Conservation (phyloP, 2,888 invertebrate species). For the Nomada flava region DNA sequence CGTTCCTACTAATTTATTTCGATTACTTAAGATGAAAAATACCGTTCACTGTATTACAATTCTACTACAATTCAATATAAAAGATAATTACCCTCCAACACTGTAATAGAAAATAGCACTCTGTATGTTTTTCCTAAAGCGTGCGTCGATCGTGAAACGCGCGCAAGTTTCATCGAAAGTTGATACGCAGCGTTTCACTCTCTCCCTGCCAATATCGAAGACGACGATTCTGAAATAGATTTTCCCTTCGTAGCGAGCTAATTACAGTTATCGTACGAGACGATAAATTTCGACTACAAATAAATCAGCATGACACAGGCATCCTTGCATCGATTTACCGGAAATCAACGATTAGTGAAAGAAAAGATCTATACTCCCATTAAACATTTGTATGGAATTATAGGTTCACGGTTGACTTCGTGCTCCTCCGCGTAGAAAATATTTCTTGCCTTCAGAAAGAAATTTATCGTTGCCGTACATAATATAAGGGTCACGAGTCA, state of each 20-base stretch:
- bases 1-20: too few species aligned
- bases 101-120: neutral
- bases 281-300: neutral
- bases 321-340: neutral
- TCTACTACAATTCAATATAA: neutral
- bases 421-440: neutral
- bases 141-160: neutral
- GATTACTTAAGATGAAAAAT: too few species aligned
- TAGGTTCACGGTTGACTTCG: conserved; percentile 6
- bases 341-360: neutral
- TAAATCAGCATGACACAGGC: neutral
- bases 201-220: neutral
- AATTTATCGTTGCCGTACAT: neutral
- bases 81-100: too few species aligned
- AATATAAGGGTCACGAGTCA: neutral
- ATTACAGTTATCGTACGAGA: neutral
- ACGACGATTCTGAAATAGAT: neutral
- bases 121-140: neutral
- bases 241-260: neutral
- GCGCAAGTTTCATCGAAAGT: neutral
- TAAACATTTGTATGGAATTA: neutral
- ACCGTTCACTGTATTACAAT: too few species aligned
- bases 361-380: neutral
- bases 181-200: conserved; percentile 15
- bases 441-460: neutral